A percentile compares a stretch with the other conserved stretches of the same genome.
Conservation (phyloP, 2,113 vertebrate species). For the Cervus canadensis region DNA sequence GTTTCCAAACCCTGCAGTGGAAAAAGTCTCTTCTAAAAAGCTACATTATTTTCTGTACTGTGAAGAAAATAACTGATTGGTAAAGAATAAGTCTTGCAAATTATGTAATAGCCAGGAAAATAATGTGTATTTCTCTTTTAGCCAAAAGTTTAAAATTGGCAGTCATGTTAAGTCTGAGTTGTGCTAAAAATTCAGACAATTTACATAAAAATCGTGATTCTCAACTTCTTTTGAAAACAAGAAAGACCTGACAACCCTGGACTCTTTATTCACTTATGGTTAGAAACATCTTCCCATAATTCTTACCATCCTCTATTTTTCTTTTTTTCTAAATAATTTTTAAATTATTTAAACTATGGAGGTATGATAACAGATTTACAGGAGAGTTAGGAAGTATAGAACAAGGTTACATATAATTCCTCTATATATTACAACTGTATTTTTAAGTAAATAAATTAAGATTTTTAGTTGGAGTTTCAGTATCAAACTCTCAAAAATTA, state of each 20-base stretch:
- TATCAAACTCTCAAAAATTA: neutral
- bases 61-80: neutral
- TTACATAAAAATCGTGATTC: conserved; percentile 13
- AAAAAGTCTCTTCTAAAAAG: neutral
- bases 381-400: neutral
- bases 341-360: neutral
- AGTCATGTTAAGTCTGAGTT: neutral
- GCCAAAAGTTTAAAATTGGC: neutral
- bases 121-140: neutral
- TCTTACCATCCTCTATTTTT: neutral
- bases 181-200: neutral
- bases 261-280: neutral
- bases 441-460: neutral
- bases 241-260: neutral
- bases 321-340: neutral
- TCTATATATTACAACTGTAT: neutral
- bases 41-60: neutral
- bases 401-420: neutral
- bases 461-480: neutral
- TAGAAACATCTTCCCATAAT: neutral
- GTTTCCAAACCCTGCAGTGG: neutral
- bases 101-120: neutral
- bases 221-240: neutral
- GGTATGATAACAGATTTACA: neutral
- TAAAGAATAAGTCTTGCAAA: neutral